A percentile compares a stretch with the other conserved stretches of the same genome.
Evolutionary conservation across 2,888 invertebrate genomes (phyloP).

Genomic region (Phaedon cochleariae): DNA sequence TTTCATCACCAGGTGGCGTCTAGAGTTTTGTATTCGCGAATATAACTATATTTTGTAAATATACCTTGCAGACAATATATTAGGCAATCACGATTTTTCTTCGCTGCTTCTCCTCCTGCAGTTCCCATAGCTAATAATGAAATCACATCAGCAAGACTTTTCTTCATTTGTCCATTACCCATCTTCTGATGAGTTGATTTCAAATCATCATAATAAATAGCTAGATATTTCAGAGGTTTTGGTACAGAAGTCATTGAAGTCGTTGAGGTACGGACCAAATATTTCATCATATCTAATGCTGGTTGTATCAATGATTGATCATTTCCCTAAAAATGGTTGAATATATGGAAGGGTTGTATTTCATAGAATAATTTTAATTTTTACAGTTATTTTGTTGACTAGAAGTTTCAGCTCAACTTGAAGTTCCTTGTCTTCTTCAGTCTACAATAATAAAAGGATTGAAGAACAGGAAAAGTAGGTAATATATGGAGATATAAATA

Average conservation of each 20-base stretch:
- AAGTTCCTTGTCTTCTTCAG: slow-evolving; percentile 93
- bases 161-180: slow-evolving; percentile 76
- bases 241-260: slow-evolving; percentile 99
- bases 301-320: slow-evolving; percentile 80
- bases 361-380: too few relatives aligned
- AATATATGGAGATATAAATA: too few relatives aligned
- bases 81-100: slow-evolving; percentile 82
- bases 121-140: slow-evolving; percentile 96
- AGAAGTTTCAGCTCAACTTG: slow-evolving; percentile 92
- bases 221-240: slow-evolving; percentile 95
- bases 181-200: slow-evolving; percentile 89
- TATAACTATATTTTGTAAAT: too few relatives aligned
- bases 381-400: slow-evolving; percentile 81
- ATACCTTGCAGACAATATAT: slow-evolving; percentile 81
- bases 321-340: slow-evolving; percentile 72
- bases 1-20: too few relatives aligned
- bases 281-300: slow-evolving; percentile 88
- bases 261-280: slow-evolving; percentile 93
- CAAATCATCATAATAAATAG: slow-evolving; percentile 88
- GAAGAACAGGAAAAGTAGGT: too few relatives aligned
- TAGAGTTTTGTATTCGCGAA: too few relatives aligned
- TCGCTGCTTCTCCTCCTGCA: slow-evolving; percentile 69
- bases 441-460: slow-evolving; percentile 65
- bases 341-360: too few relatives aligned
- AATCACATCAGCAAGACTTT: slow-evolving; percentile 95